Evolutionary conservation across 30 jellyfish, hydroid and myxozoan species (phyloP).

Genomic region (Clytia hemisphaerica): DNA sequence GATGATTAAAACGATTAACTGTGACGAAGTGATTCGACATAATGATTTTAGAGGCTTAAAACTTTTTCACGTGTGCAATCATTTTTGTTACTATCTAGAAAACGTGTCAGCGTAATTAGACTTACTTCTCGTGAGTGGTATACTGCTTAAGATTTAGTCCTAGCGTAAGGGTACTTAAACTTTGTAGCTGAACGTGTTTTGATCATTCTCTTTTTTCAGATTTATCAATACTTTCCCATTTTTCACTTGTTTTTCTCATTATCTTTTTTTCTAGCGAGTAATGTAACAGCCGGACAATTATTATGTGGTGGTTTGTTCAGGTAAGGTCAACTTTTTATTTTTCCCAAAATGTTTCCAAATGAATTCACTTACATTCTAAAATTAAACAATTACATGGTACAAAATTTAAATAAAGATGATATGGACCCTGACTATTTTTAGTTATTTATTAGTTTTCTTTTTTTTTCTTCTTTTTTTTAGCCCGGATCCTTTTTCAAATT

Average conservation of each 20-base stretch:
- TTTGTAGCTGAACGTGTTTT: no score
- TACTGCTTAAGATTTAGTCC: neutral
- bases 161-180: no score
- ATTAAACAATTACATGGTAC: neutral
- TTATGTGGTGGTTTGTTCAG: constrained; percentile 94
- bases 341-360: neutral
- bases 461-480: constrained; percentile 18
- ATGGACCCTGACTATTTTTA: neutral
- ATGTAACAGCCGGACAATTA: constrained; percentile 93
- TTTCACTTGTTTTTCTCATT: neutral
- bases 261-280: constrained; percentile 46
- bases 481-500: constrained; percentile 75
- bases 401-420: neutral
- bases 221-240: no score
- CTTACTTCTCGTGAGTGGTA: neutral
- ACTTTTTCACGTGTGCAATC: neutral
- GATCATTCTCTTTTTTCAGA: no score
- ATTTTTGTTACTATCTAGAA: neutral
- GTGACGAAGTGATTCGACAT: no score
- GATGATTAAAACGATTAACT: neutral
- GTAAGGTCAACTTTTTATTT: constrained; percentile 8
- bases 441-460: neutral
- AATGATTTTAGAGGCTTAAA: neutral
- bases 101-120: neutral
- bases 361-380: neutral